phyloP scores from a whole-genome alignment of 30 jellyfish, hydroid and myxozoan genomes.

The Aurelia coerulea region DNA sequence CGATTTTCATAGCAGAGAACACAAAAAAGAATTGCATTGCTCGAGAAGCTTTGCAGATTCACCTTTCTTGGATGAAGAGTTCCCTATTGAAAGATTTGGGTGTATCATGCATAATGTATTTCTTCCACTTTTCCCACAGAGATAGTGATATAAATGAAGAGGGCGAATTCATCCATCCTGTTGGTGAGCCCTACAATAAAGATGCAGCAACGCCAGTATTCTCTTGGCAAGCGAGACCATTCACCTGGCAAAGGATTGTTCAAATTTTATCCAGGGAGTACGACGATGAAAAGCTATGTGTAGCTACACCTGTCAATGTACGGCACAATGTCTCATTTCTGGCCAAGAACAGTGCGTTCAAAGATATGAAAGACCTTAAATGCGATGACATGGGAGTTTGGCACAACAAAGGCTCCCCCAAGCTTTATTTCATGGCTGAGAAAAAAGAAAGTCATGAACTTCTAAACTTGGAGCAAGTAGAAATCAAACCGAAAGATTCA shows the following conservation, averaged over 20 bases:
- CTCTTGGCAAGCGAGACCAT: background rate
- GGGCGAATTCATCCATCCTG: background rate
- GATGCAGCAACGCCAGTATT: conserved; percentile 2
- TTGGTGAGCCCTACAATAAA: background rate
- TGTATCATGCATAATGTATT: no score
- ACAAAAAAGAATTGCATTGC: no score
- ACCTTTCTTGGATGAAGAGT: no score
- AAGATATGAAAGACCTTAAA: background rate
- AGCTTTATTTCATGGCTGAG: background rate
- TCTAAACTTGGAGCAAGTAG: background rate
- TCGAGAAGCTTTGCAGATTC: no score
- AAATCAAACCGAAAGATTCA: background rate
- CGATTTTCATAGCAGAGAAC: no score
- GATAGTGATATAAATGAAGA: no score
- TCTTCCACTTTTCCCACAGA: no score
- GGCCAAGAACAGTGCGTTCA: background rate
- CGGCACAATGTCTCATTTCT: background rate
- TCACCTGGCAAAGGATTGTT: background rate
- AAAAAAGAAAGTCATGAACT: background rate
- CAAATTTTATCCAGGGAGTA: background rate
- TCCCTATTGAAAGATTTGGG: no score
- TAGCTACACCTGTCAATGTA: background rate
- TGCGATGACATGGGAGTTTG: conserved; percentile 9
- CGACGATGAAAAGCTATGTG: background rate
- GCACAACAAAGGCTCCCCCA: conserved; percentile 10